Percentiles rank a stretch among this genome's conserved stretches.
These are phyloP conservation scores for Mustela nigripes DNA, from an alignment of 2,113 vertebrate species.

Conservation along the genomic window DNA sequence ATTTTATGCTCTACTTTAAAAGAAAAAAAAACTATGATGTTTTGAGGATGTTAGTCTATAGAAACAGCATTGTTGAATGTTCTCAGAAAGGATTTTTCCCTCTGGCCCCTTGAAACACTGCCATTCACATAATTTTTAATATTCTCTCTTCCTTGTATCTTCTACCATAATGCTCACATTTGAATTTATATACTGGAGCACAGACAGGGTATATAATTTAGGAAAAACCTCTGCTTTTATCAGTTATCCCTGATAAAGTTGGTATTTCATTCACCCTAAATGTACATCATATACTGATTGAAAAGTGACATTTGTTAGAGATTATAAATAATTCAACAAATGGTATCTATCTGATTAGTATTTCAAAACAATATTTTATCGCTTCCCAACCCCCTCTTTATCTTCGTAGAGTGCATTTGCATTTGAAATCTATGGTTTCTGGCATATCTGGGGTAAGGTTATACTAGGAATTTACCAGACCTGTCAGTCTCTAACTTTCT, in stretches of 20 bases:
- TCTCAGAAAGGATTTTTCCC: constrained; percentile 48
- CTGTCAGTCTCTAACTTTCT: constrained; percentile 83
- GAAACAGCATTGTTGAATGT: not conserved
- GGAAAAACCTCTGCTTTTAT: constrained; percentile 32
- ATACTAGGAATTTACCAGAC: constrained; percentile 73
- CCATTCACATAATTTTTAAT: not conserved
- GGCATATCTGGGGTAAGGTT: constrained; percentile 85
- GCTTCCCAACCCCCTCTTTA: not conserved
- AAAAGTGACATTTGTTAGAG: constrained; percentile 35
- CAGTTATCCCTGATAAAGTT: constrained; percentile 14
- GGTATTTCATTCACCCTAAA: constrained; percentile 46
- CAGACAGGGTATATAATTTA: not conserved
- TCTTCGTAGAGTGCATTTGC: not conserved
- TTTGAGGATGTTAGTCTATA: constrained; percentile 3
- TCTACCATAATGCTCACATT: not conserved
- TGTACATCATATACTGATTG: constrained; percentile 10
- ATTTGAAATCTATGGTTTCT: constrained; percentile 81
- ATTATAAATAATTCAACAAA: constrained; percentile 73
- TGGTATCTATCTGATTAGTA: not conserved
- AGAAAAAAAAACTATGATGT: not conserved
- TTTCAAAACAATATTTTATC: constrained; percentile 58
- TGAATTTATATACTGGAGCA: not conserved
- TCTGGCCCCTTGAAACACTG: not conserved
- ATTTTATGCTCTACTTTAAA: not conserved
- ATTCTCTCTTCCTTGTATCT: not conserved